These are phyloP conservation scores for Lycaon pictus DNA, from an alignment of 2,113 vertebrate species.

Conservation along the genomic window DNA sequence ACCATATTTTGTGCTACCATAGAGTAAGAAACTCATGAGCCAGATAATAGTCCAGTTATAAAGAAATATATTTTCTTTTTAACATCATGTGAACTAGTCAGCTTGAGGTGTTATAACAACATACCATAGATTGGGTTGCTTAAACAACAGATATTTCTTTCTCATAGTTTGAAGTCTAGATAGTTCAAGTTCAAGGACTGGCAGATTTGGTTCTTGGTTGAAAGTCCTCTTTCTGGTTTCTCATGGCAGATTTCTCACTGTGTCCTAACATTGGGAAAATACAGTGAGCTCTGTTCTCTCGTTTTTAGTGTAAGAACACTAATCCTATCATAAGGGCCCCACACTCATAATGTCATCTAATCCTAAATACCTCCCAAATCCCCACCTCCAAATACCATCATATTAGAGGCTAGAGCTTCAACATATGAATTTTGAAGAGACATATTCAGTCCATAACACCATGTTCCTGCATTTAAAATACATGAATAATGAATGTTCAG, in stretches of 20 bases:
- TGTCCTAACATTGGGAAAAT: background rate
- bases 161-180: background rate
- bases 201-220: background rate
- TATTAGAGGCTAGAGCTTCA: background rate
- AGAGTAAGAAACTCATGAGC: background rate
- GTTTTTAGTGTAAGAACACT: background rate
- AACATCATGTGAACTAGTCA: background rate
- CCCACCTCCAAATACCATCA: background rate
- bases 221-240: background rate
- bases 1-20: background rate
- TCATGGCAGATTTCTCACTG: background rate
- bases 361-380: background rate
- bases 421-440: background rate
- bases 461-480: background rate
- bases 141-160: background rate
- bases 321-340: background rate
- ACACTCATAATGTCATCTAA: background rate
- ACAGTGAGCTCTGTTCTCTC: background rate
- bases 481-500: background rate
- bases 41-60: background rate
- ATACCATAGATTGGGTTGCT: background rate
- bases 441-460: background rate
- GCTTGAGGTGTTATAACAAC: background rate
- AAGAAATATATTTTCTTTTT: background rate
- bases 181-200: background rate